A percentile compares a stretch with the other conserved stretches of the same genome.
These are phyloP conservation scores for Rhinichthys osculus DNA, from an alignment of 2,797 vertebrate genomes.

Conservation along the genomic window DNA sequence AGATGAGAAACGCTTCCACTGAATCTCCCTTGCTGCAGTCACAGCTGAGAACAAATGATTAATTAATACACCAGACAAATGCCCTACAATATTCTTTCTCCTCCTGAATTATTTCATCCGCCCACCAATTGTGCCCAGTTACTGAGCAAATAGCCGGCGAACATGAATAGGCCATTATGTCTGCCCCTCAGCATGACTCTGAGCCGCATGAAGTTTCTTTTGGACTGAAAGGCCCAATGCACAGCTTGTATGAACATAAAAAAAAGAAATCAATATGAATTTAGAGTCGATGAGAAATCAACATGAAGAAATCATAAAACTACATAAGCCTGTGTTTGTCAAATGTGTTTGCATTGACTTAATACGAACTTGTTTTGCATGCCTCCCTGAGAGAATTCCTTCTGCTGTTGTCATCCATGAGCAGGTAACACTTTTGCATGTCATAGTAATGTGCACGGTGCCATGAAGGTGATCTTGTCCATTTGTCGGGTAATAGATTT, in stretches of 20 bases:
- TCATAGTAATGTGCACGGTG: slow-evolving; percentile 72
- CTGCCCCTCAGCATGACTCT: slow-evolving; percentile 46
- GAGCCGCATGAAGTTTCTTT: slow-evolving; percentile 20
- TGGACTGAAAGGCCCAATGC: slow-evolving; percentile 26
- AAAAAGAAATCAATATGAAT: slow-evolving; percentile 39
- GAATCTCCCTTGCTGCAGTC: slow-evolving; percentile 53
- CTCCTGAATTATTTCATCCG: slow-evolving; percentile 60
- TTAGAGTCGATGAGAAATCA: slow-evolving; percentile 38
- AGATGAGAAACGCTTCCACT: slow-evolving; percentile 56
- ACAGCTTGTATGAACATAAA: slow-evolving; percentile 29
- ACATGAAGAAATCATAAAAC: slow-evolving; percentile 48
- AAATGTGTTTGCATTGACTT: slow-evolving; percentile 49
- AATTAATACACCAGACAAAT: slow-evolving; percentile 65
- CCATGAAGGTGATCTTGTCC: slow-evolving; percentile 76
- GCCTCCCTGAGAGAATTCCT: slow-evolving; percentile 57
- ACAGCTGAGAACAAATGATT: slow-evolving; percentile 61
- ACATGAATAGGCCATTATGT: slow-evolving; percentile 60
- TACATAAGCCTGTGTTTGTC: slow-evolving; percentile 46
- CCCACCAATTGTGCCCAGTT: slow-evolving; percentile 48
- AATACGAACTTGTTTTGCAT: slow-evolving; percentile 51
- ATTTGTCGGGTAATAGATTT: slow-evolving; percentile 66
- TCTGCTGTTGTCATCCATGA: slow-evolving; percentile 55
- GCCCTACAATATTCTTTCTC: slow-evolving; percentile 60
- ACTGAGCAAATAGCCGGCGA: slow-evolving; percentile 54
- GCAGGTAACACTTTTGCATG: slow-evolving; percentile 64